Conservation (phyloP, 1,140 invertebrate genomes). For the Brachionus sp. region DNA sequence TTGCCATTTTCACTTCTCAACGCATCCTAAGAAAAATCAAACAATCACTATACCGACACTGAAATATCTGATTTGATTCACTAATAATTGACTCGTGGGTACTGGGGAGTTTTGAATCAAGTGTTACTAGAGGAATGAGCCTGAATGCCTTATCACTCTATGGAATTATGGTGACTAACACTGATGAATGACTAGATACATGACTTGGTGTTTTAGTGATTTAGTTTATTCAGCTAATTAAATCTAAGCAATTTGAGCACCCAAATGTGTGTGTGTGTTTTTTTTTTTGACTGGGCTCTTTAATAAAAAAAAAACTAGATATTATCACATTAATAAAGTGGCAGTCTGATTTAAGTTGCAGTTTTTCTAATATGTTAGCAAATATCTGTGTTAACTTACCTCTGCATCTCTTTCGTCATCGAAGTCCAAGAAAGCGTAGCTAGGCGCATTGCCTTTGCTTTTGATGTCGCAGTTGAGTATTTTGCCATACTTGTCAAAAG, state of each 20-base stretch:
- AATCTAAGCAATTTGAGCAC: background rate
- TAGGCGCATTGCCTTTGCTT: constrained; percentile 49
- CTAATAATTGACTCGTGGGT: background rate
- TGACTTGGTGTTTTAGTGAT: background rate
- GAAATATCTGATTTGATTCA: background rate
- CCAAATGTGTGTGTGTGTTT: background rate
- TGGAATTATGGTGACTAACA: background rate
- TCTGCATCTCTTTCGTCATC: constrained; percentile 89
- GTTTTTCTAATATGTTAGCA: background rate
- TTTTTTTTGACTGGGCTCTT: background rate
- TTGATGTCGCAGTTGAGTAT: constrained; percentile 17
- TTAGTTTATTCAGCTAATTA: background rate
- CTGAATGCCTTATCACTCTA: background rate
- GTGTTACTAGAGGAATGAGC: background rate
- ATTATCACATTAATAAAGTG: background rate
- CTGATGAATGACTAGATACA: background rate
- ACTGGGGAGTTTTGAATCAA: background rate
- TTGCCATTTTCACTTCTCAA: constrained; percentile 39
- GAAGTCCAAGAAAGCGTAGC: constrained; percentile 93
- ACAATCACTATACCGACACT: background rate
- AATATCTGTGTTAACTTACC: constrained; percentile 65
- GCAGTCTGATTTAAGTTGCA: background rate
- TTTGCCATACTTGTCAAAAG: constrained; percentile 40
- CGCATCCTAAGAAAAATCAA: constrained; percentile 45
- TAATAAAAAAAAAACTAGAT: background rate